Evolutionary conservation across 2,797 vertebrate genomes (phyloP), one percentile per base, ranked within the genome.

Genomic region (Odontamblyopus lacepedii): DNA sequence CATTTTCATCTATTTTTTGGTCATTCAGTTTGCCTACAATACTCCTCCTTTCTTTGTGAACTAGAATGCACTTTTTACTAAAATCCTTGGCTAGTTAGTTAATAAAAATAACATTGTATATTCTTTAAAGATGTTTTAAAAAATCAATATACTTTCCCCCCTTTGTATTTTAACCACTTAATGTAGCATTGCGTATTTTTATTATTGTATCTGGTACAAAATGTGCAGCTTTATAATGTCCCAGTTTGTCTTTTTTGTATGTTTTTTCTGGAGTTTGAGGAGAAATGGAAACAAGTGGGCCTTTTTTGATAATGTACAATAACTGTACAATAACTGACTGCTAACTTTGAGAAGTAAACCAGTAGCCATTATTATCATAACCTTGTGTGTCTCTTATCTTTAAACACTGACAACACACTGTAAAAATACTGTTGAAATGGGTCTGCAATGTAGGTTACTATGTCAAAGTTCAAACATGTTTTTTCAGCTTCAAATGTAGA

Each of bases 1-100:
- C 44, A 63, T 81, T 19, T 9, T 59, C 57, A 23, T 57, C 73
- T 59, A 53, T 23, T 66, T 56, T 23, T 63, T 73, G 5, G 65
- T 88, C 62, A 83, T 74, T 60, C 69, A 77, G 63, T 83, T 83
- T 75, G 83, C 85, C 74, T 83, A 83, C 68, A 88, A 87, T 87
- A 88, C 87, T 92, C 86, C 92, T 94, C 94, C 89, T 88, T 92
- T 94, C 92, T 90, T 94, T 89, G 94, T 93, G 91, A 90, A 88
- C 95, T 93, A 93, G 93, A 95, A 95, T 95, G 95, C 95, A 96
- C 95, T 96, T 96, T 96, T 93, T 90, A 94, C 92, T 95, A 94
- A 94, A 95, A 94, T 89, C 73, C 91, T 93, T 92, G 90, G 92
- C 91, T 94, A 95, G 95, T 90, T 94, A 95, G 95, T 90, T 91